Percentiles rank a stretch among this genome's conserved stretches.
These are phyloP conservation scores for Diarsia mendica DNA, from an alignment of 2,888 invertebrate species.

Conservation along the genomic window DNA sequence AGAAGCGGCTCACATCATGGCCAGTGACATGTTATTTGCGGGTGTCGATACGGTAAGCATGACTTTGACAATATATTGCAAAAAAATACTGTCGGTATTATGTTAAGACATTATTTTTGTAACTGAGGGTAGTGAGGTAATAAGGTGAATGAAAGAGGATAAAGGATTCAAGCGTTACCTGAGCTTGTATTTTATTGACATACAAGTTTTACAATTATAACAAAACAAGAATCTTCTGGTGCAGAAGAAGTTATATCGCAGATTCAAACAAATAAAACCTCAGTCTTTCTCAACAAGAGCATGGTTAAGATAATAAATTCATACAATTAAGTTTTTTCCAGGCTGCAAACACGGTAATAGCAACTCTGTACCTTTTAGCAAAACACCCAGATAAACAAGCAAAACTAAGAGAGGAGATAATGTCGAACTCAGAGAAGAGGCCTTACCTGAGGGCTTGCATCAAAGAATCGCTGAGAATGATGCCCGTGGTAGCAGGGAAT, in stretches of 20 bases:
- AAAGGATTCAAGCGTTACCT: too few relatives aligned
- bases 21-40: conserved; percentile 92
- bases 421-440: conserved; percentile 75
- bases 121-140: too few relatives aligned
- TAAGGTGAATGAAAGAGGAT: too few relatives aligned
- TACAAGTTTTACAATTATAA: too few relatives aligned
- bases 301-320: too few relatives aligned
- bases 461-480: conserved; percentile 92
- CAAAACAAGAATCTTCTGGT: too few relatives aligned
- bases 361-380: conserved; percentile 91
- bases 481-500: conserved; percentile 91
- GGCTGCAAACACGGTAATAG: conserved; percentile 90
- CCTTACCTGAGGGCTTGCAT: conserved; percentile 93
- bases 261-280: not conserved
- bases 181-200: too few relatives aligned
- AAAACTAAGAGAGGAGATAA: conserved; percentile 90
- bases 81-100: too few relatives aligned
- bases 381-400: conserved; percentile 91
- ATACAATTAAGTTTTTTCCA: conserved; percentile 65
- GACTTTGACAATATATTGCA: not conserved
- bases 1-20: conserved; percentile 91
- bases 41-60: conserved; percentile 92
- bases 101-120: too few relatives aligned
- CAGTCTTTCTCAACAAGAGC: not conserved
- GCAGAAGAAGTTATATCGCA: too few relatives aligned